Conservation (phyloP, 2,113 vertebrate species). For the Dasyprocta punctata region DNA sequence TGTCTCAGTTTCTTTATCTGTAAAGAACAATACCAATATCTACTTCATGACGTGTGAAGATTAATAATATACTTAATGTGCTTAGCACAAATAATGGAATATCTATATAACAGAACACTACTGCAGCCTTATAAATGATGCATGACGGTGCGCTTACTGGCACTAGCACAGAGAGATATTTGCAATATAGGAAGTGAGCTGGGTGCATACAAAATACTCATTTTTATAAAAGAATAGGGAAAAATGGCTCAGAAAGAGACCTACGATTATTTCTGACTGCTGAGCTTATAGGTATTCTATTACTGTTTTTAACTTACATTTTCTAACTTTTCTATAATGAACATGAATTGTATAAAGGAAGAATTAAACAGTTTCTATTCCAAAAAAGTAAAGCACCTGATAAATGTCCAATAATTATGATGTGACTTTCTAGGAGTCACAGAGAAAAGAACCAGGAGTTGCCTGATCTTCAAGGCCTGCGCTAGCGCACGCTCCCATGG, state of each 20-base stretch:
- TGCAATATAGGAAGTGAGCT: background rate
- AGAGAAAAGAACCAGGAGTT: background rate
- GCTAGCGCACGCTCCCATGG: background rate
- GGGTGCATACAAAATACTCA: background rate
- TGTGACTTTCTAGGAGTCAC: background rate
- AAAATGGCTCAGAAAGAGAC: background rate
- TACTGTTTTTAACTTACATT: conserved; percentile 32
- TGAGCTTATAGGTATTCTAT: background rate
- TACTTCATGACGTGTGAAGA: background rate
- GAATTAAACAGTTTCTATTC: conserved; percentile 21
- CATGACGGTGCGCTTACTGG: background rate
- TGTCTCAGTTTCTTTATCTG: background rate
- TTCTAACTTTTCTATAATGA: conserved; percentile 39
- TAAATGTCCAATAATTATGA: background rate
- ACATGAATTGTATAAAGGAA: background rate
- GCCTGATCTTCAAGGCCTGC: background rate
- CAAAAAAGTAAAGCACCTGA: background rate
- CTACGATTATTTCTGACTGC: background rate
- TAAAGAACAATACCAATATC: background rate
- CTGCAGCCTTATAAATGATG: background rate
- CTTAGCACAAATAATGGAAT: background rate
- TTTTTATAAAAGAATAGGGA: conserved; percentile 10
- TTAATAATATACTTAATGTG: background rate
- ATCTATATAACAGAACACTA: background rate
- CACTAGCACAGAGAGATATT: background rate